Percentiles rank a stretch among this genome's conserved stretches.
Conservation (phyloP, 2,113 vertebrate species). For the Balaeniceps rex region DNA sequence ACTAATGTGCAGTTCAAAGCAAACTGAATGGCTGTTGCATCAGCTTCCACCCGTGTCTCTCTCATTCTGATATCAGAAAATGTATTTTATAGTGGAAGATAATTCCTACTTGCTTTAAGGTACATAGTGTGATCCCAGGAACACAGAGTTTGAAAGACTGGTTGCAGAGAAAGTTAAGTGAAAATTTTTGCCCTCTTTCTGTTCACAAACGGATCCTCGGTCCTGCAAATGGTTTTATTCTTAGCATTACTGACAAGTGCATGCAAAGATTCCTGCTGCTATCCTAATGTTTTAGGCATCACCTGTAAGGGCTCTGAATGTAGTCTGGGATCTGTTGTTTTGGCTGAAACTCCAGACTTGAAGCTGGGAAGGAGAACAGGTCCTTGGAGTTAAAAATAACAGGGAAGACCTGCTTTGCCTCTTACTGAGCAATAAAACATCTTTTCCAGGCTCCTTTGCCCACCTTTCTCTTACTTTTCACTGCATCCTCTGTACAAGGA, state of each 20-base stretch:
- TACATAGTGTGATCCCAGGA: neutral
- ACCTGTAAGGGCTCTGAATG: neutral
- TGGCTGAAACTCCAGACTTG: neutral
- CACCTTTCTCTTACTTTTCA: neutral
- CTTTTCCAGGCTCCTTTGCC: neutral
- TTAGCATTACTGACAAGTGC: neutral
- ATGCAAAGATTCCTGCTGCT: neutral
- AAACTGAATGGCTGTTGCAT: neutral
- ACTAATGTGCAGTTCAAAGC: neutral
- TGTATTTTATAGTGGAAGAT: neutral
- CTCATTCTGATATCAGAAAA: neutral
- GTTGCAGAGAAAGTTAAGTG: neutral
- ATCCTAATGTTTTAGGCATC: neutral
- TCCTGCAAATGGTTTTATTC: neutral
- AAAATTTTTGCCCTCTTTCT: neutral
- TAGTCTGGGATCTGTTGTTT: neutral
- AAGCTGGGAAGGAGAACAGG: neutral
- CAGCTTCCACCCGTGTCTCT: neutral
- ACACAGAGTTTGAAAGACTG: neutral
- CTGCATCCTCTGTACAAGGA: neutral
- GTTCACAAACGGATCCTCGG: fast-evolving
- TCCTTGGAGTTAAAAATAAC: slow-evolving; percentile 15
- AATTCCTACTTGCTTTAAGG: neutral
- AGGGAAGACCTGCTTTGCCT: neutral
- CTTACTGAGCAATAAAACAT: neutral